phyloP scores from a whole-genome alignment of 2,797 vertebrate genomes.

The Scyliorhinus canicula region DNA sequence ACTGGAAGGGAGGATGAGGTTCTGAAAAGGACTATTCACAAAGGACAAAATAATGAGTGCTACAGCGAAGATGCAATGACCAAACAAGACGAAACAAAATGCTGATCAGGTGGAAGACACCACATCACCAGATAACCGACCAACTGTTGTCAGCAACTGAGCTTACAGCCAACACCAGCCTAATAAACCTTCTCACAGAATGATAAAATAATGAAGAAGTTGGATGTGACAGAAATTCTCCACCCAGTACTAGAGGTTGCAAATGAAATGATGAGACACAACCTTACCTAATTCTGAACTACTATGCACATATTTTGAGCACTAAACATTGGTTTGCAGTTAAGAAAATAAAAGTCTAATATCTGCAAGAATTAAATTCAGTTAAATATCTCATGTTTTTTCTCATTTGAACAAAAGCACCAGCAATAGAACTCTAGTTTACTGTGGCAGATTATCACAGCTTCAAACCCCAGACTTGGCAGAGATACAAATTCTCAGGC shows the following conservation, averaged over 20 bases:
- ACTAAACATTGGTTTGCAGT: neutral
- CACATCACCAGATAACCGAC: conserved; percentile 99
- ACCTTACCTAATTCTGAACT: neutral
- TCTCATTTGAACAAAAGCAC: neutral
- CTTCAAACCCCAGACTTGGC: too few relatives aligned
- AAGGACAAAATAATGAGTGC: conserved; percentile 52
- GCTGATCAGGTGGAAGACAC: conserved; percentile 87
- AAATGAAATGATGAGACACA: neutral
- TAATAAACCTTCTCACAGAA: conserved; percentile 99
- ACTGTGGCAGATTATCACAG: neutral
- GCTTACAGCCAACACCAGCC: conserved; percentile 99
- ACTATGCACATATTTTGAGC: neutral
- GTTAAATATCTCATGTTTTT: neutral
- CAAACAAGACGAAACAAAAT: conserved; percentile 54
- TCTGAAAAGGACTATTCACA: conserved; percentile 3
- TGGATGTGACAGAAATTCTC: conserved; percentile 17
- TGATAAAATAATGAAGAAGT: conserved; percentile 77
- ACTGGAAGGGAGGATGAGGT: neutral
- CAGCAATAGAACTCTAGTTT: neutral
- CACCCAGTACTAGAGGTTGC: neutral
- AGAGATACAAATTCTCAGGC: neutral
- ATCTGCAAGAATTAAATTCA: neutral
- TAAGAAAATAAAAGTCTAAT: neutral
- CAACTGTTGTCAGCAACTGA: conserved; percentile 99
- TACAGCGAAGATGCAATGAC: conserved; percentile 47